Evolutionary conservation across 2,888 invertebrate species (phyloP).

Genomic region (Pristionchus exspectatus): DNA sequence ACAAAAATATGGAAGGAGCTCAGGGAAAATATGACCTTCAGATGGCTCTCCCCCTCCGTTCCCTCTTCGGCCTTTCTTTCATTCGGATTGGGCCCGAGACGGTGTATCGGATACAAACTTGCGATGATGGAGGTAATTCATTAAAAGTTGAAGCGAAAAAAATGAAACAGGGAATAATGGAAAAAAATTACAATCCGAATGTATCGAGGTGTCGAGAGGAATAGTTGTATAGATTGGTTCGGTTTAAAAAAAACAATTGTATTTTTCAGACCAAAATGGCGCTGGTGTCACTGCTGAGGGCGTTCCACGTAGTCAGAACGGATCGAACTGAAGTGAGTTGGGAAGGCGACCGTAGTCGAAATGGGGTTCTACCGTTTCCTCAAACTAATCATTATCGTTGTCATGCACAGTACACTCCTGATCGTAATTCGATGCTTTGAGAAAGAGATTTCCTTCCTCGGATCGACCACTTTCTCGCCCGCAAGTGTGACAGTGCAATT

Average conservation of each 20-base stretch:
- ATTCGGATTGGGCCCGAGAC: constrained; percentile 52
- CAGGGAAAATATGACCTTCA: not conserved
- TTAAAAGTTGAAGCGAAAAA: not conserved
- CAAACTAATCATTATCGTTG: not conserved
- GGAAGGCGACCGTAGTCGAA: not conserved
- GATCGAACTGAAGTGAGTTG: not conserved
- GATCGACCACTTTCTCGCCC: constrained; percentile 48
- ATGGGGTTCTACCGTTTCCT: not conserved
- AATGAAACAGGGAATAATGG: not conserved
- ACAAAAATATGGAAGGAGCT: not conserved
- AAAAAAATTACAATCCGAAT: not conserved
- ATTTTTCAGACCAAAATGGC: constrained; percentile 10
- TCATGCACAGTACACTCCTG: too few species aligned
- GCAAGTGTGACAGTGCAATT: constrained; percentile 17
- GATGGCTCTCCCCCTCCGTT: constrained; percentile 22
- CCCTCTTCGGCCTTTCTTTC: constrained; percentile 11
- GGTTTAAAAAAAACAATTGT: not conserved
- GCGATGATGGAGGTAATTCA: constrained; percentile 50
- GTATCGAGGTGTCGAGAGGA: not conserved
- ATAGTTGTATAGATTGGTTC: not conserved
- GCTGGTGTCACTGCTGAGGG: not conserved
- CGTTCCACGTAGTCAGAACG: not conserved
- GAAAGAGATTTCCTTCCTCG: constrained; percentile 21
- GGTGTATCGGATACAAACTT: constrained; percentile 51
- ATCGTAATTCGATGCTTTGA: not conserved